phyloP scores from a whole-genome alignment of 1,140 invertebrate species.

The Drosophila tropicalis region DNA sequence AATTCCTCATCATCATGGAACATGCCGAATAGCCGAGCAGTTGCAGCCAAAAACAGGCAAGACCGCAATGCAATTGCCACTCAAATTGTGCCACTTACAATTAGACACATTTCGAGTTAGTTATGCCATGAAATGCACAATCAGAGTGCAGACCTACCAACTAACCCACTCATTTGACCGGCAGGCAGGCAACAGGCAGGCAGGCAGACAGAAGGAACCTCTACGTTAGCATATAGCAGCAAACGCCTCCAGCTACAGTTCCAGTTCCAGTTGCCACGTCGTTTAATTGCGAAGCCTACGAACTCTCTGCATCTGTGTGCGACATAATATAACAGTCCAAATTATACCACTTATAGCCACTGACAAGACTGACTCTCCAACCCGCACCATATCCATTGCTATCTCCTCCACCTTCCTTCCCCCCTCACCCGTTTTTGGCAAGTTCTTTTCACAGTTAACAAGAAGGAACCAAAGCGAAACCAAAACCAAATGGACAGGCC shows the following conservation, averaged over 20 bases:
- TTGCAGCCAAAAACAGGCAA: conserved; percentile 21
- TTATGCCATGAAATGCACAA: conserved; percentile 74
- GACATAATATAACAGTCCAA: conserved; percentile 73
- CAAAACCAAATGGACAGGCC: conserved; percentile 42
- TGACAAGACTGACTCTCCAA: neutral
- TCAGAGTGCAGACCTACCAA: conserved; percentile 55
- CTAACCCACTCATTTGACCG: conserved; percentile 58
- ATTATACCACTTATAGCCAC: conserved; percentile 72
- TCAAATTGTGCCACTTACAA: conserved; percentile 59
- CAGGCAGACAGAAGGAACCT: conserved; percentile 1
- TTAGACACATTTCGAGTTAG: conserved; percentile 74
- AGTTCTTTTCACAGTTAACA: conserved; percentile 50
- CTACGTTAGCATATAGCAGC: neutral
- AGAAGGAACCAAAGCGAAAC: conserved; percentile 56
- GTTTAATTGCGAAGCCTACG: conserved; percentile 64
- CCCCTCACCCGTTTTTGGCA: neutral
- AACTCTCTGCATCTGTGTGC: conserved; percentile 50
- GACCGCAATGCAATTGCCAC: conserved; percentile 49
- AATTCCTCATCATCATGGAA: conserved; percentile 57
- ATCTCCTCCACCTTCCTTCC: neutral
- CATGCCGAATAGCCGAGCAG: conserved; percentile 40
- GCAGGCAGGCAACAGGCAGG: conserved; percentile 5
- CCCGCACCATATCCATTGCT: no score
- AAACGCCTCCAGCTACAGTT: conserved; percentile 24
- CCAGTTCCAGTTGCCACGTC: conserved; percentile 39